Evolutionary conservation across 1,140 invertebrate species (phyloP), one percentile per base, ranked within the genome.

Genomic region (Caenorhabditis remanei): DNA sequence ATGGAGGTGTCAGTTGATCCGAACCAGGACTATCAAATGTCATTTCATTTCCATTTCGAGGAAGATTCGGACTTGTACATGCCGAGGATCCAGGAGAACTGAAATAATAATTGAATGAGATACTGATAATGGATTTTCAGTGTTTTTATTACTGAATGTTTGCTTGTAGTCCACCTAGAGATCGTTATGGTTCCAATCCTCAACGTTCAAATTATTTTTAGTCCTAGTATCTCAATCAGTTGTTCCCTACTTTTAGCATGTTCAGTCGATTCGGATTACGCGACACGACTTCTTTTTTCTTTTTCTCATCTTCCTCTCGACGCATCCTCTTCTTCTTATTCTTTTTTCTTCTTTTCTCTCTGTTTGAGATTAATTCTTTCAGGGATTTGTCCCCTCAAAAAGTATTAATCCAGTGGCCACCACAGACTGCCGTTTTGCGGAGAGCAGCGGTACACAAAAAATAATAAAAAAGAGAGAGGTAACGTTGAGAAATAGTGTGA

Each of bases 41-140:
- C 61, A 61, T 61, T 61, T 50, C 46, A 46, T 65, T 85, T 21
- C 84, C 46, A 63, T 65, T 85, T 65, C 55, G 84, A 61, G 63
- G 67, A 16, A 40, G 83, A 43, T 85, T 87, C 21, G 75, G 86
- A 83, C 53, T 48, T 63, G 63, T 50, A 53, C 41, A 65, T 32
- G 87, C 53, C 4, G 87, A 88, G 4, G 83, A 56, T 40, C 87
- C 53, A 13, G 87, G 67, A 53, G 83, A 87, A 40, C 86, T 87
- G 86, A 79, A 87, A 87, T 9, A 53, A 32, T 32, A 2, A 32
- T 32, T 32, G 32, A 32, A 32, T 32, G 32, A 32, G 32, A 32
- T 32, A 2, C 32, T 32, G 32, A 2, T 32, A 32, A 32, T 32
- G 32, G 32, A 32, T 32, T 32, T 32, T 32, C 32, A 32, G 32